These are phyloP conservation scores for Gonioctena quinquepunctata DNA, from an alignment of 1,140 invertebrate genomes.

Conservation along the genomic window DNA sequence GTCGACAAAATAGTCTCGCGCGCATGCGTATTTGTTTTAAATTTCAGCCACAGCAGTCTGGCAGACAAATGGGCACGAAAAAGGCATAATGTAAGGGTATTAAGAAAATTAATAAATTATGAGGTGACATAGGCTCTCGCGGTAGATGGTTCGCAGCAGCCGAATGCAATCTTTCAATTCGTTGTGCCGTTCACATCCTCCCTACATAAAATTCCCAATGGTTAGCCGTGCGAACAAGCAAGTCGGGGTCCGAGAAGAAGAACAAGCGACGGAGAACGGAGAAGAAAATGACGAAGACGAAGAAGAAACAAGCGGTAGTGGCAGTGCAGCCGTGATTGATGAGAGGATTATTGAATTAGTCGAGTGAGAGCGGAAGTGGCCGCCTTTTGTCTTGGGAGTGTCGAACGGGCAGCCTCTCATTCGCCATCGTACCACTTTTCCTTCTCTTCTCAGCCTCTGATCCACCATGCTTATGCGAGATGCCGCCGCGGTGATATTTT, in stretches of 20 bases:
- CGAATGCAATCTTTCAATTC: not conserved
- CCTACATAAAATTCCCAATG: not conserved
- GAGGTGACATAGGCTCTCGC: too few species aligned
- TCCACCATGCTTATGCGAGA: conserved; percentile 6
- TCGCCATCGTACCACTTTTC: conserved; percentile 22
- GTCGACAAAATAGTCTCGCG: too few species aligned
- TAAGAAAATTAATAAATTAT: too few species aligned
- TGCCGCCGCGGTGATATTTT: not conserved
- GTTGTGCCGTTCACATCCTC: not conserved
- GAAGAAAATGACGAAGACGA: not conserved
- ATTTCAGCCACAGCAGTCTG: too few species aligned
- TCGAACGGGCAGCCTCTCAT: conserved; percentile 43
- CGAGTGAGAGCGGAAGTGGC: conserved; percentile 43
- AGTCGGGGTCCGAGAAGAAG: too few species aligned
- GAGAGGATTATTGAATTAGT: conserved; percentile 52
- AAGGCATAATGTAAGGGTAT: too few species aligned
- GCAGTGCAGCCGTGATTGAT: conserved; percentile 42
- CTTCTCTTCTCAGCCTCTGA: not conserved
- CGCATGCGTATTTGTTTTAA: too few species aligned
- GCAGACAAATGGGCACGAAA: too few species aligned
- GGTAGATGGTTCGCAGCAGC: not conserved
- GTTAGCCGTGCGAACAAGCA: not conserved
- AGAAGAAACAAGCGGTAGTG: not conserved
- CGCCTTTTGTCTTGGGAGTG: conserved; percentile 52
- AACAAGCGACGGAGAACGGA: not conserved